Base-by-base conservation (phyloP, 1,140 invertebrate species). In the Drosophila biarmipes region DNA sequence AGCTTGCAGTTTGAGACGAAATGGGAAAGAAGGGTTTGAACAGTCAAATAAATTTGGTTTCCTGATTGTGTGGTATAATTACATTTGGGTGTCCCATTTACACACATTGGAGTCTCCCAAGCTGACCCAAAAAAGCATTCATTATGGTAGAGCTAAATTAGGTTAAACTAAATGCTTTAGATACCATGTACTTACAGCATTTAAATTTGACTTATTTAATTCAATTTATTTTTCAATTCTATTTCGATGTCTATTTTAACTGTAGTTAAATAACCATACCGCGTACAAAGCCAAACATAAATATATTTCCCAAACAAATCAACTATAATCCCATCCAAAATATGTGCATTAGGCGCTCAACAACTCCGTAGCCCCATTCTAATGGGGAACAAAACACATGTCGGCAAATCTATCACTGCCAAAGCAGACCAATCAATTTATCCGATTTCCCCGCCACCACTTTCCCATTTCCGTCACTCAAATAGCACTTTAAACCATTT, bases 401-500 rank as follows among this genome's bases (percentile, higher is more conserved):
- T 27, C 38, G 34, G 7, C 29, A 52, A 42, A 52, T 64, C 45
- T 35, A 52, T 64, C 43, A 68, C 53, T 43, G 46, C 38, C 37
- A 66, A 54, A 24, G 37, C 61, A 64, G 15, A 45, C 15, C 66
- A 53, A 69, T 56, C 63, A 69, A 69, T 69, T 56, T 48, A 56
- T 34, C 2, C 49, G 34, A 55, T 68, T 69, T 46, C 29, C 6
- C 34, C 15, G n/a, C 2, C 58, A n/a, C 19, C 58, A 51, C 27
- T 42, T 64, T 56, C 19, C 49, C 35, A 24, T 31, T 69, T 56
- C 42, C 35, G 48, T 38, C 51, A 19, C 66, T 71, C 51, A 53
- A 48, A 69, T 54, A 56, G 27, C 67, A 56, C 51, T 71, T 71
- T 56, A 56, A 69, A 45, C 64, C 64, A 68, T 71, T 71, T 71